phyloP scores from a whole-genome alignment of 2,888 invertebrate species.

The Gymnocheta viridis region DNA sequence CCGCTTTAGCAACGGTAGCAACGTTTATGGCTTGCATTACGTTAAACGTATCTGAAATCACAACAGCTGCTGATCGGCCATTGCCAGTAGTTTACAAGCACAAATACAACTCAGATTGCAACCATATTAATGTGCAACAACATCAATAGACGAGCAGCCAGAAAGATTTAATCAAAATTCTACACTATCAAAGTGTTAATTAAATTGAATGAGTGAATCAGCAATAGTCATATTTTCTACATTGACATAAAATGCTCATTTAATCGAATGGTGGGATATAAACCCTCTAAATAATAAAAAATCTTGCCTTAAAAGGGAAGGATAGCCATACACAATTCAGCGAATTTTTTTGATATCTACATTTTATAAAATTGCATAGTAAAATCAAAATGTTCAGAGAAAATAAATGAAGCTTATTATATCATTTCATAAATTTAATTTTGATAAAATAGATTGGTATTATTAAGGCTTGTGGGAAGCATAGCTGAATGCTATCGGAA shows the following conservation, averaged over 20 bases:
- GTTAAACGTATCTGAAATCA: too few species aligned
- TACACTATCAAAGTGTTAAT: not conserved
- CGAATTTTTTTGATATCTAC: not conserved
- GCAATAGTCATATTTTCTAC: conserved; percentile 27
- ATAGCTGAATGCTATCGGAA: too few species aligned
- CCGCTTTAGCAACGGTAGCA: too few species aligned
- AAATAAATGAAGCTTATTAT: not conserved
- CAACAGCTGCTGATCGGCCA: not conserved
- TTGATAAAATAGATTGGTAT: not conserved
- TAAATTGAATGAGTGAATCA: not conserved
- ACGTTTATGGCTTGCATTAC: too few species aligned
- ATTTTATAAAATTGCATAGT: not conserved
- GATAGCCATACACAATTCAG: not conserved
- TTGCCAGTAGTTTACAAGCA: too few species aligned
- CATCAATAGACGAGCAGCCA: not conserved
- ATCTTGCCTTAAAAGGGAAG: conserved; percentile 19
- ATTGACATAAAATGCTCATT: conserved; percentile 49
- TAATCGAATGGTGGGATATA: conserved; percentile 20
- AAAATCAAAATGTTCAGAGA: not conserved
- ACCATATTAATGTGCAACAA: too few species aligned
- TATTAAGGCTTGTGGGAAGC: too few species aligned
- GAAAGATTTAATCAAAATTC: not conserved
- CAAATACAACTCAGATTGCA: too few species aligned
- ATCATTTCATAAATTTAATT: not conserved
- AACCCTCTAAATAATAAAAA: conserved; percentile 40